Conservation (phyloP, 37 sponge, comb jelly and placozoan genomes). For the Crambe crambe region DNA sequence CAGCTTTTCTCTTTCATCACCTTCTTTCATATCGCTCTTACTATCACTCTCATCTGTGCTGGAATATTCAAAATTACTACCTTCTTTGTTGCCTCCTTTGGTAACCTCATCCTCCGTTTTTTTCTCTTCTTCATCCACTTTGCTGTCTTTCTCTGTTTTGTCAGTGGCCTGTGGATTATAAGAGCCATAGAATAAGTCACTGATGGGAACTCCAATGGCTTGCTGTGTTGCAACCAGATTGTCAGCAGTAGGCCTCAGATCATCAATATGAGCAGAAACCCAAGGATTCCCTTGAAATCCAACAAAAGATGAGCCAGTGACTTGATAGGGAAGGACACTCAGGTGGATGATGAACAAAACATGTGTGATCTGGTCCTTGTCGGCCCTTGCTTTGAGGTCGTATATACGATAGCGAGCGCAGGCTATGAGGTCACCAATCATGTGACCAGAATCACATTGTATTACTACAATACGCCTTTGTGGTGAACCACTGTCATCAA, state of each 20-base stretch:
- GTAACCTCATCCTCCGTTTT: neutral
- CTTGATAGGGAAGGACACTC: constrained; percentile 64
- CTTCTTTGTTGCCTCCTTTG: too few species aligned
- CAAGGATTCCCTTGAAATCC: constrained; percentile 78
- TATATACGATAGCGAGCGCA: constrained; percentile 84
- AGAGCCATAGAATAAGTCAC: constrained; percentile 69
- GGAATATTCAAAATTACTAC: too few species aligned
- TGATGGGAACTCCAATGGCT: constrained; percentile 48
- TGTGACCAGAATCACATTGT: constrained; percentile 87
- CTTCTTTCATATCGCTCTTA: neutral
- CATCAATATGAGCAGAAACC: constrained; percentile 76
- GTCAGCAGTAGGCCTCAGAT: constrained; percentile 51
- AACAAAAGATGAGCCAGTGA: constrained; percentile 36
- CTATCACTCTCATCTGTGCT: neutral
- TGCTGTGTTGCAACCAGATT: constrained; percentile 20
- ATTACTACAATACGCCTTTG: constrained; percentile 47
- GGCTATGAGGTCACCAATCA: constrained; percentile 81
- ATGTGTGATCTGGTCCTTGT: constrained; percentile 29
- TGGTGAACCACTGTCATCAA: neutral
- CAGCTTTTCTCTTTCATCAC: too few species aligned
- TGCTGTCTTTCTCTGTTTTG: too few species aligned
- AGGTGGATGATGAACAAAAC: constrained; percentile 66
- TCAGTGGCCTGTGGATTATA: too few species aligned
- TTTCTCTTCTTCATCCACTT: neutral
- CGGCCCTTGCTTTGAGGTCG: constrained; percentile 48